phyloP scores from a whole-genome alignment of 2,797 vertebrate genomes.

The Poecilia picta region DNA sequence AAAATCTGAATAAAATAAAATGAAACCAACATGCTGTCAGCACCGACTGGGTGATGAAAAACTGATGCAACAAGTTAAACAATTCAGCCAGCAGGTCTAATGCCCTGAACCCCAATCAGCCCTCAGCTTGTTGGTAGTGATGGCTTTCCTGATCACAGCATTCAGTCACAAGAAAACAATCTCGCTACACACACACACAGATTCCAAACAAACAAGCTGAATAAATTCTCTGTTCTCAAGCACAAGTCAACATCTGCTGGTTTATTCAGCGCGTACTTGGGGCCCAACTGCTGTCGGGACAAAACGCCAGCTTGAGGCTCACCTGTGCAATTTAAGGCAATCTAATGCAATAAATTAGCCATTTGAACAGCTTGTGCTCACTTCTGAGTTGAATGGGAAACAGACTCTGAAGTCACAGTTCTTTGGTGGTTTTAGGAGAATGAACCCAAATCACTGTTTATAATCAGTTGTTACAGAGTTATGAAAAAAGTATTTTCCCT shows the following conservation, averaged over 20 bases:
- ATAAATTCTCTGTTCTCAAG: constrained; percentile 11
- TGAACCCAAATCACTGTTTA: neutral
- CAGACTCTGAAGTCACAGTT: neutral
- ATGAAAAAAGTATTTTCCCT: neutral
- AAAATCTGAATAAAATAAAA: neutral
- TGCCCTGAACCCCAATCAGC: constrained; percentile 24
- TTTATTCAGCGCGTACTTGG: constrained; percentile 28
- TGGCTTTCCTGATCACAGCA: constrained; percentile 19
- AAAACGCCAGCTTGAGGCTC: constrained; percentile 40
- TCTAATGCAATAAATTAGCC: constrained; percentile 26
- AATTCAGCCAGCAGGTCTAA: neutral
- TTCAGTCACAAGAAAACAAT: constrained; percentile 24
- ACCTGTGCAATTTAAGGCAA: constrained; percentile 43
- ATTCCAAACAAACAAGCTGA: constrained; percentile 10
- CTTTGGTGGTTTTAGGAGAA: neutral
- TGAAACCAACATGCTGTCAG: constrained; percentile 10
- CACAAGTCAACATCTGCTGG: constrained; percentile 35
- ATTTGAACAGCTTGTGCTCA: constrained; percentile 16
- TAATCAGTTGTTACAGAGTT: neutral
- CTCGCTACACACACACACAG: neutral
- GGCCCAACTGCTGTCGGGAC: constrained; percentile 10
- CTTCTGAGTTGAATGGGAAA: constrained; percentile 6
- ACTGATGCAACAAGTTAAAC: constrained; percentile 37
- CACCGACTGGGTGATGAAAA: constrained; percentile 36
- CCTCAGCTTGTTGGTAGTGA: constrained; percentile 28